Conservation (phyloP, 2,113 vertebrate genomes). For the Syrmaticus mikado region DNA sequence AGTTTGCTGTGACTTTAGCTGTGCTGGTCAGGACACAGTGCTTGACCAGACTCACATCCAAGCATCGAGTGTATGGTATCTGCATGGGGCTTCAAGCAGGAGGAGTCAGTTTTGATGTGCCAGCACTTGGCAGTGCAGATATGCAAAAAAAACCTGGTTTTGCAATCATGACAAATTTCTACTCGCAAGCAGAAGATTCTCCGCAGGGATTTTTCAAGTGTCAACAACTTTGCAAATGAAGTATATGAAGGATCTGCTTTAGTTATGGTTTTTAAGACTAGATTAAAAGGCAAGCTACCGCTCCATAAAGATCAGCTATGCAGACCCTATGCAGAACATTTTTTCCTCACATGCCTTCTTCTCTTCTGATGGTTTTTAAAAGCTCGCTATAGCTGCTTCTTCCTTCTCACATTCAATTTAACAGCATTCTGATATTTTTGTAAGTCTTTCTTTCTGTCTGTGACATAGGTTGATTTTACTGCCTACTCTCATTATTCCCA, state of each 20-base stretch:
- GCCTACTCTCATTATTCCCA: not conserved
- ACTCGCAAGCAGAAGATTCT: not conserved
- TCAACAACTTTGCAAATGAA: not conserved
- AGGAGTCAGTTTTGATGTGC: not conserved
- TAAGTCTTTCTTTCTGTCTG: not conserved
- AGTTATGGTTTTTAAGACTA: not conserved
- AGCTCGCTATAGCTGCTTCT: not conserved
- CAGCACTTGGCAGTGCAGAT: not conserved
- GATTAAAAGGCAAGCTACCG: not conserved
- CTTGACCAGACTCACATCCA: not conserved
- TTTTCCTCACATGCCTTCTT: not conserved
- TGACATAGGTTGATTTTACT: not conserved
- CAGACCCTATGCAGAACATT: not conserved
- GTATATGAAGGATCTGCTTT: not conserved
- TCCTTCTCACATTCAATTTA: not conserved
- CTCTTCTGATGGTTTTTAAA: not conserved
- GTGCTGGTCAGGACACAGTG: not conserved
- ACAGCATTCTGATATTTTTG: not conserved
- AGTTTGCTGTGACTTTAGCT: not conserved
- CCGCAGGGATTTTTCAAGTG: not conserved
- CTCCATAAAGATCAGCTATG: not conserved
- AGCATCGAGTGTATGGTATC: too few species aligned
- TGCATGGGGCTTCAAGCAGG: not conserved
- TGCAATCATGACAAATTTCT: not conserved
- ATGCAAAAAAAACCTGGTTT: not conserved